These are phyloP conservation scores for Geotrypetes seraphini DNA, from an alignment of 2,797 vertebrate genomes.

Conservation along the genomic window DNA sequence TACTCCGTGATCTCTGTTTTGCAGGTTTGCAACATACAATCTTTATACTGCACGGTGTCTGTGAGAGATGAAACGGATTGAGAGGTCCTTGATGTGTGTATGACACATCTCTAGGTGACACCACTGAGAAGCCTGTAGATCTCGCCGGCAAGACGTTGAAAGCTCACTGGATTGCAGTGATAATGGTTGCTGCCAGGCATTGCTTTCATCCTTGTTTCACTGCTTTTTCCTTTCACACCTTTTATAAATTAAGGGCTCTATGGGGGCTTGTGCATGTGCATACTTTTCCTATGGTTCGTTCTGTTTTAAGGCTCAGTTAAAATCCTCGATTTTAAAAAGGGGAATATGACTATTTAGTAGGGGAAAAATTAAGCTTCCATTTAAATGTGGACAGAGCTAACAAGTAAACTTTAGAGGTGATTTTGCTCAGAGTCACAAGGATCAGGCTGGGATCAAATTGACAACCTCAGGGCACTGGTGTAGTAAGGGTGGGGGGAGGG, in stretches of 20 bases:
- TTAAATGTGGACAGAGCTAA: conserved; percentile 9
- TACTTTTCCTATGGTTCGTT: not conserved
- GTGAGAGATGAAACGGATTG: conserved; percentile 12
- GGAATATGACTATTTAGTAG: not conserved
- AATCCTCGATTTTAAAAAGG: not conserved
- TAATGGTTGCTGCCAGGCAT: conserved; percentile 59
- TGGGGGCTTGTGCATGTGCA: no score
- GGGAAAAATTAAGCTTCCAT: not conserved
- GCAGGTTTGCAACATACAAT: conserved; percentile 11
- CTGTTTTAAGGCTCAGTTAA: conserved; percentile 9
- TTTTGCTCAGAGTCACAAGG: no score
- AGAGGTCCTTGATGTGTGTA: conserved; percentile 33
- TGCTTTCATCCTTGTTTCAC: conserved; percentile 64
- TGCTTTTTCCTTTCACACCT: conserved; percentile 14
- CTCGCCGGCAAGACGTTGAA: conserved; percentile 62
- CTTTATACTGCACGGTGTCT: conserved; percentile 18
- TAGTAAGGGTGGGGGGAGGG: no score
- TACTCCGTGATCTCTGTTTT: not conserved
- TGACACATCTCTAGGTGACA: conserved; percentile 43
- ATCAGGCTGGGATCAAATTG: no score
- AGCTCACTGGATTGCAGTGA: conserved; percentile 50
- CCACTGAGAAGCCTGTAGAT: conserved; percentile 60
- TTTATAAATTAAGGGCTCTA: conserved; percentile 1
- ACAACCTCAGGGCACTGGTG: no score
- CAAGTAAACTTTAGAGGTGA: no score